phyloP scores from a whole-genome alignment of 2,888 invertebrate species.

The Microplitis manilae region DNA sequence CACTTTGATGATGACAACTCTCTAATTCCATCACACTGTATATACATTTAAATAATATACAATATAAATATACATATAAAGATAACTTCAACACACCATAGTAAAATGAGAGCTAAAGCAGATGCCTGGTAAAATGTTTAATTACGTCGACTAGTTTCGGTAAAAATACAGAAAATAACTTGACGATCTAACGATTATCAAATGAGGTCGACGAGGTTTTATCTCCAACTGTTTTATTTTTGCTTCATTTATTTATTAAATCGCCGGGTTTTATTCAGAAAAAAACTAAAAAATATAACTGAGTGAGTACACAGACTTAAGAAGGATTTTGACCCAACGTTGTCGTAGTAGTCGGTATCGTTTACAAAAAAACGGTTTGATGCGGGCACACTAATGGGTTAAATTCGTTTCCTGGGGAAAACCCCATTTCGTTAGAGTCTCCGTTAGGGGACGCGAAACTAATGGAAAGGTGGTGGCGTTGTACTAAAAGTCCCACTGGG shows the following conservation, averaged over 20 bases:
- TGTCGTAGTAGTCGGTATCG: constrained; percentile 1
- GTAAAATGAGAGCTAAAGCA: not conserved
- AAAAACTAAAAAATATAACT: too few species aligned
- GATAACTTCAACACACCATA: not conserved
- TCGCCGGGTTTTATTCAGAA: not conserved
- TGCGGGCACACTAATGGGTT: constrained; percentile 51
- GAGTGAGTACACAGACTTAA: not conserved
- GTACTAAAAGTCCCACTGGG: constrained; percentile 54
- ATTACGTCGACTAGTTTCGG: not conserved
- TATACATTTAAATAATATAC: not conserved
- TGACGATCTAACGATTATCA: not conserved
- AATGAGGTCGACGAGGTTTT: not conserved
- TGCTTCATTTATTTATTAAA: not conserved
- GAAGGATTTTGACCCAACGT: not conserved
- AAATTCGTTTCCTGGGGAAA: constrained; percentile 55
- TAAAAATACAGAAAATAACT: not conserved
- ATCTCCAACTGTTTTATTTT: not conserved
- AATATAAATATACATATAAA: not conserved
- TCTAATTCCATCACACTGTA: not conserved
- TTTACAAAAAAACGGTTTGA: constrained; percentile 40
- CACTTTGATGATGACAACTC: not conserved
- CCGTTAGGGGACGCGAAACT: constrained; percentile 47
- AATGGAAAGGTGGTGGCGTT: constrained; percentile 53
- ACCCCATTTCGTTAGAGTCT: constrained; percentile 53
- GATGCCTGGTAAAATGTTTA: not conserved